phyloP scores from a whole-genome alignment of 2,797 vertebrate species.

The Sciaenops ocellatus region DNA sequence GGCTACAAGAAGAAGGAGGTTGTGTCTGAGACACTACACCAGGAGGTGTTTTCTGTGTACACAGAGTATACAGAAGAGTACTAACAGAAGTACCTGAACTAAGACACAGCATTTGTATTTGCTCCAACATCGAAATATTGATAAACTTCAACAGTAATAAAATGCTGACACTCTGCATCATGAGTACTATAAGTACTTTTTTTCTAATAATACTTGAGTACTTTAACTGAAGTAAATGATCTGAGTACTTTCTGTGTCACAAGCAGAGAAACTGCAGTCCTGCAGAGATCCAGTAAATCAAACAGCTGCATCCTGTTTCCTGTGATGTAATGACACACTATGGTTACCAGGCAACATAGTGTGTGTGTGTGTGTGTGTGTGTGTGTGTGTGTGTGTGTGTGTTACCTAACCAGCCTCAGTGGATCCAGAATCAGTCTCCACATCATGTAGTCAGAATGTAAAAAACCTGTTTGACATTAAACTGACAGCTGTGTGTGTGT shows the following conservation, averaged over 20 bases:
- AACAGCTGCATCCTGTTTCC: slow-evolving; percentile 29
- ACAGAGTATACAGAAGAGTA: too few relatives aligned
- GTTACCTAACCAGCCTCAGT: slow-evolving; percentile 14
- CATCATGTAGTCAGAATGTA: slow-evolving; percentile 5
- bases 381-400: slow-evolving; percentile 9
- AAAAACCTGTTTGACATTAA: slow-evolving; percentile 9
- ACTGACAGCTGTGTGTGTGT: background rate
- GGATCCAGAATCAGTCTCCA: slow-evolving; percentile 16
- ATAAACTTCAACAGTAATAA: too few relatives aligned
- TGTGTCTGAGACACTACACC: too few relatives aligned
- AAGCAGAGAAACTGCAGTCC: background rate
- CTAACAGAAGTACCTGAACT: too few relatives aligned
- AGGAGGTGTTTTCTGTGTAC: too few relatives aligned
- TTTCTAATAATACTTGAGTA: background rate
- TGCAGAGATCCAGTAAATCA: background rate
- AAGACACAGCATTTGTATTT: too few relatives aligned
- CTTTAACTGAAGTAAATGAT: background rate
- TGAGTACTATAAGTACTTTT: background rate
- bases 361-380: slow-evolving; percentile 3
- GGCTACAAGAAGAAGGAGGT: too few relatives aligned
- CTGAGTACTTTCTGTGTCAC: too few relatives aligned
- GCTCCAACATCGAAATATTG: too few relatives aligned
- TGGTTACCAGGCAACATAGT: slow-evolving; percentile 24
- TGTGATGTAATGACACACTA: slow-evolving; percentile 42
- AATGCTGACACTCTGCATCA: too few relatives aligned